These are phyloP conservation scores for Delichon dasypus DNA, from an alignment of 2,797 vertebrate species.

Conservation along the genomic window DNA sequence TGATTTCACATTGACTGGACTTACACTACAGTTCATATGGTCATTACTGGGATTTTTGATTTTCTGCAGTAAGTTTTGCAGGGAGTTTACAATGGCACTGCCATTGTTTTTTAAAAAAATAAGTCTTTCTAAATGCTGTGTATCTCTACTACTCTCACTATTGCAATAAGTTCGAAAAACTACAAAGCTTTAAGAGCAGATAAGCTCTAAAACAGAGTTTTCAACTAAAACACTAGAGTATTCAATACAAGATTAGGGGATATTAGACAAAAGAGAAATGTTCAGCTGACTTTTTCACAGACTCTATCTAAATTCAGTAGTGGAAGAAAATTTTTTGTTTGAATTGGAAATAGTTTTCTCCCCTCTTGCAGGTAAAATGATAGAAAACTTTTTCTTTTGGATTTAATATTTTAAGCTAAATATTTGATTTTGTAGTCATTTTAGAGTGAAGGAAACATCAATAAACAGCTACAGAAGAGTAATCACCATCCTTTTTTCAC, in stretches of 20 bases:
- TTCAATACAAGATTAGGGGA: neutral
- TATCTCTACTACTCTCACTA: neutral
- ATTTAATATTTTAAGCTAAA: neutral
- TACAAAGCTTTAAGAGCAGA: neutral
- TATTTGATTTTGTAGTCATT: neutral
- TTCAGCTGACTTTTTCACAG: neutral
- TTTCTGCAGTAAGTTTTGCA: neutral
- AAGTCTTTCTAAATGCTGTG: neutral
- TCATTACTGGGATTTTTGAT: neutral
- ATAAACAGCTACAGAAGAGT: neutral
- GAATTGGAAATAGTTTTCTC: neutral
- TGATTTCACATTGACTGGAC: neutral
- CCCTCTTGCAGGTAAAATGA: neutral
- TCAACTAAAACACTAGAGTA: neutral
- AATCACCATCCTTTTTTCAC: neutral
- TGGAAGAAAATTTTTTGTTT: neutral
- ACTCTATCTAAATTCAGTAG: neutral
- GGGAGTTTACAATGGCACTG: neutral
- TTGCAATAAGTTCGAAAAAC: neutral
- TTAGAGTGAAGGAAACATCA: neutral
- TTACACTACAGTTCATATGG: neutral
- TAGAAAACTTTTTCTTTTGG: neutral
- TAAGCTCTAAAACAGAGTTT: neutral
- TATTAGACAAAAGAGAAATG: neutral
- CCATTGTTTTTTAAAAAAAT: neutral